Base-by-base conservation (phyloP, 1,140 invertebrate species). In the Drosophila subobscura region DNA sequence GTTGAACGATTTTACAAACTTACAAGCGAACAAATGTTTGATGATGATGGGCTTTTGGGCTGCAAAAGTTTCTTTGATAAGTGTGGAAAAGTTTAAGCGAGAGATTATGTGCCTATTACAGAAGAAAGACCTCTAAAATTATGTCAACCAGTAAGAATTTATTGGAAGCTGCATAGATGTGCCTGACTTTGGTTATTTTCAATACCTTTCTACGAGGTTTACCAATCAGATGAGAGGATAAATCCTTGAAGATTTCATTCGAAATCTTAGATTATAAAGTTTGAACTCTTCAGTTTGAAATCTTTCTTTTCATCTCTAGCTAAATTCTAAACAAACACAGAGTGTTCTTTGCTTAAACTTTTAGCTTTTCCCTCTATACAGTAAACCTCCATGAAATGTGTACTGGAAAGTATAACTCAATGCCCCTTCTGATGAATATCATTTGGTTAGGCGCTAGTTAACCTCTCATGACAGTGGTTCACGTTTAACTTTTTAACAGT, bases 381-480 rank as follows among this genome's bases (percentile, higher is more conserved):
- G 20, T 20, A 22, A 10, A 46, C 8, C 4, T 37, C 10, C 29
- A 37, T 3, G 10, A 12, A 12, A 4, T 12, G 4, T 37, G 10
- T 1, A 37, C 3, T 37, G 33, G 33, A 37, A 37, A 37, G 10
- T 58, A 37, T 44, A 60, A 23, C 14, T 42, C 3, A 12, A 12
- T 23, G 44, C 14, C 2, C 20, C 23, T 65, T 25, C 1, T 27
- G 14, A 45, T 37, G 33, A 23, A 64, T 65, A 64, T 46, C 33
- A 10, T n/a, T 7, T 10, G 45, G n/a, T 63, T 29, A 16, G 61
- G 33, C 53, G 65, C 61, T 29, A 67, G 44, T 70, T 56, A 70
- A 68, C 16, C 63, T 51, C 16, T 14, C 59, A 51, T 50, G 59
- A 68, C 51, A 55, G 49, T 68, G 50, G 63, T 44, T 66, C 33